These are phyloP conservation scores for Allygus modestus DNA, from an alignment of 2,888 invertebrate species.

Conservation along the genomic window DNA sequence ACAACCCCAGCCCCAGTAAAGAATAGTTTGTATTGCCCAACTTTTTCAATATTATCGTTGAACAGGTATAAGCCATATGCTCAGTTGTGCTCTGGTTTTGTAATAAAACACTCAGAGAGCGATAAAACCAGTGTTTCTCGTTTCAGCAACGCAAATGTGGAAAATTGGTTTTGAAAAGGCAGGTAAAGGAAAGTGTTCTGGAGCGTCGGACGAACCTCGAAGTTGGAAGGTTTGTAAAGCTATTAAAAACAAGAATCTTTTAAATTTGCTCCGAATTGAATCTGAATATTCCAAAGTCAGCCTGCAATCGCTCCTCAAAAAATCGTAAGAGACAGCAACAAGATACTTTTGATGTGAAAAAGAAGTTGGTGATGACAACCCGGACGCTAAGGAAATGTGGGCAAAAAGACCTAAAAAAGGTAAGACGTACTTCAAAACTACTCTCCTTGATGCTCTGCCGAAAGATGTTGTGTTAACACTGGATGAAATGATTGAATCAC, in stretches of 20 bases:
- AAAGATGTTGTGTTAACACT: not conserved
- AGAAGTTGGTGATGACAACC: not conserved
- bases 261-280: not conserved
- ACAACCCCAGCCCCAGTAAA: not conserved
- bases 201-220: not conserved
- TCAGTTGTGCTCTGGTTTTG: not conserved
- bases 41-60: not conserved
- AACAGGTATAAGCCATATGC: not conserved
- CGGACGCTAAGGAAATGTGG: not conserved
- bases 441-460: not conserved
- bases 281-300: not conserved
- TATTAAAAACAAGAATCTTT: not conserved
- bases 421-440: not conserved
- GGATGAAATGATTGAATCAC: not conserved
- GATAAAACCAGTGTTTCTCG: not conserved
- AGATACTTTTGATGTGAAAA: not conserved
- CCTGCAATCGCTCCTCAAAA: not conserved
- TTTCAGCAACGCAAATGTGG: conserved; percentile 9
- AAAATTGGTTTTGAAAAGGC: not conserved
- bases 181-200: conserved; percentile 7
- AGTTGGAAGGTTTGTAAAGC: conserved; percentile 7
- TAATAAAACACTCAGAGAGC: not conserved
- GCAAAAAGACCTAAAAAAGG: not conserved
- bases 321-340: not conserved
- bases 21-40: not conserved